Conservation (phyloP, 2,113 vertebrate genomes). For the Anolis carolinensis region DNA sequence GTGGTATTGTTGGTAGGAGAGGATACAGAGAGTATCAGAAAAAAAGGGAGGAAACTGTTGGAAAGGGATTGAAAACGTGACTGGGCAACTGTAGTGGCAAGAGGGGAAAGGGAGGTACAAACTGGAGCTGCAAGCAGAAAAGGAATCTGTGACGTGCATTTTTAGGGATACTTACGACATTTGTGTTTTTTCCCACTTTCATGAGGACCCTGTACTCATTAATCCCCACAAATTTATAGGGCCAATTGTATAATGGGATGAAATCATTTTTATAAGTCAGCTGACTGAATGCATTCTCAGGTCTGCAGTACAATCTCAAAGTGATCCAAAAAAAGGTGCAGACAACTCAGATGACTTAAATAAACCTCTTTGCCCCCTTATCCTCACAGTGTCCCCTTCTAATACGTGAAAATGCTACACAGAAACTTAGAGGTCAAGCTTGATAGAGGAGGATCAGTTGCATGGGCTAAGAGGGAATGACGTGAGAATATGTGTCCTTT, state of each 20-base stretch:
- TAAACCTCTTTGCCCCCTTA: not conserved
- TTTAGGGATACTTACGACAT: too few relatives aligned
- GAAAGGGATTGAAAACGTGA: too few relatives aligned
- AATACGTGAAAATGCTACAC: not conserved
- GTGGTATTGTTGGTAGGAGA: too few relatives aligned
- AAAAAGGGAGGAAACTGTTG: too few relatives aligned
- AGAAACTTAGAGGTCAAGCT: not conserved
- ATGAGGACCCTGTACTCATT: too few relatives aligned
- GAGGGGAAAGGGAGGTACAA: too few relatives aligned
- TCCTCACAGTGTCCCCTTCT: not conserved
- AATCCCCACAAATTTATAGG: too few relatives aligned
- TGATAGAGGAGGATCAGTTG: not conserved
- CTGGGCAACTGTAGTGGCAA: too few relatives aligned
- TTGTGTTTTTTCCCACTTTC: too few relatives aligned
- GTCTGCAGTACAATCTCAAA: conserved; percentile 8
- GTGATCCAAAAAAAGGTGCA: conserved; percentile 33
- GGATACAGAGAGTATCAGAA: too few relatives aligned
- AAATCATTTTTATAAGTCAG: conserved; percentile 36
- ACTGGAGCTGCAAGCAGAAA: too few relatives aligned
- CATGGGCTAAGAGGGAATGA: not conserved
- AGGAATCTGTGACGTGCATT: too few relatives aligned
- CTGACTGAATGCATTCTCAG: conserved; percentile 7
- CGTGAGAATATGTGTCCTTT: not conserved
- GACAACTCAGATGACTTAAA: not conserved
- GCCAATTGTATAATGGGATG: not conserved